These are phyloP conservation scores for Machimus rusticus DNA, from an alignment of 2,888 invertebrate species.

Conservation along the genomic window DNA sequence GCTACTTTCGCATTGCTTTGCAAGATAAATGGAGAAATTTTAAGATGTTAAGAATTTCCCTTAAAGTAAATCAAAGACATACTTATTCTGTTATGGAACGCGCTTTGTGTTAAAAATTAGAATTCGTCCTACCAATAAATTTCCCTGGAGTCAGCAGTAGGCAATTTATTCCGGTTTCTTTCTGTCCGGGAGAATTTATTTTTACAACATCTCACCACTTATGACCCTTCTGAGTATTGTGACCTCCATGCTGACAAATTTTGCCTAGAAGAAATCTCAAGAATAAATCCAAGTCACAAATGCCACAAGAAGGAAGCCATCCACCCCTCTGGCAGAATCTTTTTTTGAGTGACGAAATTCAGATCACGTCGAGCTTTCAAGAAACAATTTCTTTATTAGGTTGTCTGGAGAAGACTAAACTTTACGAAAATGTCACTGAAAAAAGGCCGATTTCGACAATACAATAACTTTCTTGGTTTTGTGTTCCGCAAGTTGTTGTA, in stretches of 20 bases:
- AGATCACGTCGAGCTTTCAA: constrained; percentile 26
- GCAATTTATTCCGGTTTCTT: neutral
- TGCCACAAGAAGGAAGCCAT: neutral
- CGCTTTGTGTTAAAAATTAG: neutral
- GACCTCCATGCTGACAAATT: neutral
- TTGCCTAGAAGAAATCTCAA: neutral
- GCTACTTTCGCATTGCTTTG: neutral
- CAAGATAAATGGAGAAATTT: neutral
- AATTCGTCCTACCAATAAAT: neutral
- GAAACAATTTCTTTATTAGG: constrained; percentile 20
- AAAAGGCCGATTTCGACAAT: neutral
- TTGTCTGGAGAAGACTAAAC: neutral
- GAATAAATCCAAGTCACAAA: neutral
- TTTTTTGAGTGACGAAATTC: constrained; percentile 1
- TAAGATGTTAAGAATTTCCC: neutral
- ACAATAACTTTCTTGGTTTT: neutral
- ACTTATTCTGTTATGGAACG: neutral
- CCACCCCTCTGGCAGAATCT: neutral
- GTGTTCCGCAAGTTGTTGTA: neutral
- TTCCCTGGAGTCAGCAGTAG: neutral
- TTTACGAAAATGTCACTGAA: neutral
- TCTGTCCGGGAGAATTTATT: neutral
- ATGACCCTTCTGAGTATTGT: neutral
- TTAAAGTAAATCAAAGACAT: neutral
- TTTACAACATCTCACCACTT: neutral